phyloP scores from a whole-genome alignment of 2,113 vertebrate species.

The Lepidiolamprologus cunningtoni region DNA sequence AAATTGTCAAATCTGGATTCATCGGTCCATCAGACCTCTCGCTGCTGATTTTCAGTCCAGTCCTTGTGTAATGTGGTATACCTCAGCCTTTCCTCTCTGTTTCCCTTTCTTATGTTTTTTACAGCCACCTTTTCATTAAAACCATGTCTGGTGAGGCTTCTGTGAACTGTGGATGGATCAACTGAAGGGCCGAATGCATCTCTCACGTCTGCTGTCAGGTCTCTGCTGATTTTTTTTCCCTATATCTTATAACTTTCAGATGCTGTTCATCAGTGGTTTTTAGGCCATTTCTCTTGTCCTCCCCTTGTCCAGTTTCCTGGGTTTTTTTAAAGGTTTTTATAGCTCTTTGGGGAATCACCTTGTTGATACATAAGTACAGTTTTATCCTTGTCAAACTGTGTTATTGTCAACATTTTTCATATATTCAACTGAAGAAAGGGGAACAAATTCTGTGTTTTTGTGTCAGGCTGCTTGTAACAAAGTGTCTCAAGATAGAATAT shows the following conservation, averaged over 20 bases:
- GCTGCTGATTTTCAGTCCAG: neutral
- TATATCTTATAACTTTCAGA: neutral
- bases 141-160: neutral
- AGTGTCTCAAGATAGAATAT: neutral
- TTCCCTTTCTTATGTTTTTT: neutral
- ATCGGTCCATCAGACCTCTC: neutral
- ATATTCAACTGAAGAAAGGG: neutral
- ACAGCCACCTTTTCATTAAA: neutral
- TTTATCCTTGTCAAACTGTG: neutral
- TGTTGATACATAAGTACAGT: neutral
- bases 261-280: neutral
- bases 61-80: neutral
- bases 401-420: neutral
- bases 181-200: neutral
- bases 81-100: neutral
- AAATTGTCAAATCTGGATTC: neutral
- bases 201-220: neutral
- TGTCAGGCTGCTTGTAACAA: neutral
- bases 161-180: neutral
- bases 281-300: neutral
- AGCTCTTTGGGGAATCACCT: neutral
- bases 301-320: neutral
- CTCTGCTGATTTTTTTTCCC: accelerated
- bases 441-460: neutral
- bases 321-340: neutral